These are phyloP conservation scores for Cheilosia grossa DNA, from an alignment of 2,888 invertebrate species.

Conservation along the genomic window DNA sequence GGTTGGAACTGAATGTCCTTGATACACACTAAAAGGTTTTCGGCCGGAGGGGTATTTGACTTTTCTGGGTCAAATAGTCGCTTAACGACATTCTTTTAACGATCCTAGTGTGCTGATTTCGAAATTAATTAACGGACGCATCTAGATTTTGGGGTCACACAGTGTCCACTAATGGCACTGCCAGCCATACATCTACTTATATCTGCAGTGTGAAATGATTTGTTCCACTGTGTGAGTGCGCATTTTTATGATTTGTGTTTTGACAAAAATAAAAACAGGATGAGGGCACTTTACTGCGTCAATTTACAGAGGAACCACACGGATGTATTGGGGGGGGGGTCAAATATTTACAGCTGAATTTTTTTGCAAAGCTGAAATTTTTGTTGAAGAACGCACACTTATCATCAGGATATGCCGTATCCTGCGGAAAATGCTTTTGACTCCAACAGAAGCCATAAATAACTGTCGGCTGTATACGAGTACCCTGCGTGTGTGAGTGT, in stretches of 20 bases:
- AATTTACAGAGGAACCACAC: conserved; percentile 8
- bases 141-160: conserved; percentile 14
- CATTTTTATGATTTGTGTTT: conserved; percentile 35
- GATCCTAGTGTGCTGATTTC: conserved; percentile 9
- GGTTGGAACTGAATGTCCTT: conserved; percentile 18
- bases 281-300: conserved; percentile 3
- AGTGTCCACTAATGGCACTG: conserved; percentile 3
- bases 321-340: not conserved
- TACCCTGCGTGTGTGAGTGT: not conserved
- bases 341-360: not conserved
- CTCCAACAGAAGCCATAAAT: conserved; percentile 46
- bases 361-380: not conserved
- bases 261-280: conserved; percentile 1
- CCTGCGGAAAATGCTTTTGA: conserved; percentile 32
- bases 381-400: not conserved
- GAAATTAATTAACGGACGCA: conserved; percentile 24
- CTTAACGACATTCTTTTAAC: conserved; percentile 5
- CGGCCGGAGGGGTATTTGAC: not conserved
- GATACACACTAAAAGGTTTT: conserved; percentile 9
- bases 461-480: conserved; percentile 4
- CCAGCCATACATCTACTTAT: not conserved
- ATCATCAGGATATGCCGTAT: conserved; percentile 4
- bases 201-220: not conserved
- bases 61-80: conserved; percentile 30
- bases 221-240: not conserved